Evolutionary conservation across 1,140 invertebrate species (phyloP), one percentile per base, ranked within the genome.

Genomic region (Papilio dardanus): DNA sequence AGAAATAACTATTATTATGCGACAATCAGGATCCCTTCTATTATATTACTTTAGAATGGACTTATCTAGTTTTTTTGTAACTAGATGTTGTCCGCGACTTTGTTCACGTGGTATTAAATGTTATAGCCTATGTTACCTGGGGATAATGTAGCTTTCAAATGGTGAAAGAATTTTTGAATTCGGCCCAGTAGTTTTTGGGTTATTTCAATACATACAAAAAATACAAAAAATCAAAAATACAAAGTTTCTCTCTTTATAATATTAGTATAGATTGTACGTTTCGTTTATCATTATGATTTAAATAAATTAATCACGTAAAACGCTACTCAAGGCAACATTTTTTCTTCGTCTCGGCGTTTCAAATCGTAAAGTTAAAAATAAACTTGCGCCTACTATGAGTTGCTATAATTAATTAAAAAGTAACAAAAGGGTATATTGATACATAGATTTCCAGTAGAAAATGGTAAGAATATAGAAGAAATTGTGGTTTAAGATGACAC

Each of bases 1-100:
- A n/a, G n/a, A n/a, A n/a, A n/a, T n/a, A n/a, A n/a, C n/a, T 46
- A 10, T 58, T 14, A 4, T 62, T 62, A 62, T 62, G 54, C 54
- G 30, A 62, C 12, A 28, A 62, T 62, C 24, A 12, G 3, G 30
- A 6, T 5, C 21, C 21, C 10, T 54, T 54, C 19, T 28, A 62
- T 28, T 4, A 50, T 50, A 50, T 50, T 16, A 62, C 21, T 24
- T 28, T 10, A 12, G 24, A 62, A 28, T 62, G 21, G 21, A 12
- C 21, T 54, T 54, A n/a, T 54, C 21, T 19, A 54, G 21, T 54
- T 54, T 54, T 28, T 19, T n/a, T n/a, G n/a, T n/a, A n/a, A n/a
- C n/a, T n/a, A n/a, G n/a, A n/a, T n/a, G n/a, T n/a, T n/a, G n/a
- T n/a, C n/a, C n/a, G n/a, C n/a, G n/a, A n/a, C n/a, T n/a, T n/a